Evolutionary conservation across 2,113 vertebrate genomes (phyloP).

Genomic region (Chaetura pelagica): DNA sequence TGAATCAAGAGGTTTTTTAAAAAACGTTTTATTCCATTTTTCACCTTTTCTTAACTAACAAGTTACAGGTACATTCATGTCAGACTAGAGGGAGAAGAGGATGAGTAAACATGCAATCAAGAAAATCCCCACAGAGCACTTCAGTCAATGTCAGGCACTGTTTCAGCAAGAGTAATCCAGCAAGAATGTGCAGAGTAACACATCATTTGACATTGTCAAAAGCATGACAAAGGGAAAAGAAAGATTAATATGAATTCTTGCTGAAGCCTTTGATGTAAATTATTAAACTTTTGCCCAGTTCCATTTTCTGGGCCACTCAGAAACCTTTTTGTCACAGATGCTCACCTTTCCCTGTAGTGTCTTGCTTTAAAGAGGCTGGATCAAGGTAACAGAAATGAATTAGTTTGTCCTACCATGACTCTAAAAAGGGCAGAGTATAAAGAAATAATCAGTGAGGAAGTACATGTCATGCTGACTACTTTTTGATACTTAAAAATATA

Average conservation of each 20-base stretch:
- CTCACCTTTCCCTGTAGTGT: neutral
- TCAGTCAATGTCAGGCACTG: neutral
- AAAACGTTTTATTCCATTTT: neutral
- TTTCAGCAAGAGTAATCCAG: neutral
- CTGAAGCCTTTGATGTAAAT: neutral
- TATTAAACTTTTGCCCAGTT: neutral
- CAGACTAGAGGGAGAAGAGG: neutral
- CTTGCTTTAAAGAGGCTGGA: neutral
- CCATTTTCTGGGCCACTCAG: neutral
- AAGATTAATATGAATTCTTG: neutral
- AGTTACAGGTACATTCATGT: neutral
- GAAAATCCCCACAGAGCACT: neutral
- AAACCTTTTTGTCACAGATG: neutral
- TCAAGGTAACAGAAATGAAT: neutral
- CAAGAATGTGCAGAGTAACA: neutral
- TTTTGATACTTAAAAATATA: neutral
- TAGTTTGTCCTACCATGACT: neutral
- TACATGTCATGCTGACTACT: neutral
- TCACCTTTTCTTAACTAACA: neutral
- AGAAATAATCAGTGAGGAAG: neutral
- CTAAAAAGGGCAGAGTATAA: constrained; percentile 22
- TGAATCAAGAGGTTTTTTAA: neutral
- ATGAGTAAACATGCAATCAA: constrained; percentile 34
- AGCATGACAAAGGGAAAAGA: neutral
- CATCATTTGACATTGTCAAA: neutral